phyloP scores from a whole-genome alignment of 1,140 invertebrate genomes.

The Aphis gossypii region DNA sequence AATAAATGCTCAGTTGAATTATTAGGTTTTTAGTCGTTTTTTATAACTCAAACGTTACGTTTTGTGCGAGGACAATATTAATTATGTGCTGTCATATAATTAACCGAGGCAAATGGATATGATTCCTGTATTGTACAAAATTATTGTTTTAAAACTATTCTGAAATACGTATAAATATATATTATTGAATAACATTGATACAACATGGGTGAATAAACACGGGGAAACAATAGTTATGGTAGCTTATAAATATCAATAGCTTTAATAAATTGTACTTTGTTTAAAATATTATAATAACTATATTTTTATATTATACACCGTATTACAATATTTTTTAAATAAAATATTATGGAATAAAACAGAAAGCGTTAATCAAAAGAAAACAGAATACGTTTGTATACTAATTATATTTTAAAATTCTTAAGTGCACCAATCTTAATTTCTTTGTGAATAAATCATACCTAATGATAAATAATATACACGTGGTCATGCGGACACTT shows the following conservation, averaged over 20 bases:
- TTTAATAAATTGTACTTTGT: too few species aligned
- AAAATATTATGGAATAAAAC: not conserved
- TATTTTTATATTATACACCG: too few species aligned
- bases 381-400: not conserved
- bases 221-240: not conserved
- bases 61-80: not conserved
- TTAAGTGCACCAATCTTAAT: not conserved
- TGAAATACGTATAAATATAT: not conserved
- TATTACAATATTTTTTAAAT: not conserved
- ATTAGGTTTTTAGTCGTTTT: not conserved
- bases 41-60: not conserved
- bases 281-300: too few species aligned
- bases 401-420: not conserved
- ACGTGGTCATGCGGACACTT: not conserved
- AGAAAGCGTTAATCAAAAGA: not conserved
- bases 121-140: not conserved
- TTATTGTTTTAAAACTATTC: not conserved
- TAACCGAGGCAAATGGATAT: not conserved
- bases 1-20: not conserved
- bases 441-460: not conserved
- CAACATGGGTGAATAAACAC: not conserved
- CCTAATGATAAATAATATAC: not conserved
- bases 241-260: too few species aligned
- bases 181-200: not conserved
- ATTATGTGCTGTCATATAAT: slow-evolving; percentile 4